Base-by-base conservation (phyloP, 2,888 invertebrate genomes). In the Nemurella pictetii region DNA sequence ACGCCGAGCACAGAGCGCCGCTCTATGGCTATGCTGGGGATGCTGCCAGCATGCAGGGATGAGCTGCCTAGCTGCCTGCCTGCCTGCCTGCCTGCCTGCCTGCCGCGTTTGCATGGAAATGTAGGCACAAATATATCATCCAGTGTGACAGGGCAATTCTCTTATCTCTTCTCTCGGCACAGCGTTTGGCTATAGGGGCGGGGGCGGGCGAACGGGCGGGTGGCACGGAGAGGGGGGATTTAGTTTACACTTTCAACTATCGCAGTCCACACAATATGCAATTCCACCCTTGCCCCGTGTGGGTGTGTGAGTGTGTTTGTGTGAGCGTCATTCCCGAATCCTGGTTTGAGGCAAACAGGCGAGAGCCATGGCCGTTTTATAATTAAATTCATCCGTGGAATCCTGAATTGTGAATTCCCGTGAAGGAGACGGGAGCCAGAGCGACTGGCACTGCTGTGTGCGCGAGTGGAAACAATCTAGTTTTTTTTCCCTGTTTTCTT, bases 71-170 rank as follows among this genome's bases (percentile, higher is more conserved):
- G n/a, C n/a, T n/a, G n/a, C n/a, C n/a, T n/a, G n/a, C n/a, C n/a
- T n/a, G n/a, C n/a, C n/a, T n/a, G n/a, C n/a, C n/a, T n/a, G n/a
- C n/a, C n/a, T n/a, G n/a, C n/a, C n/a, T n/a, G n/a, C n/a, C n/a
- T n/a, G 78, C 78, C 15, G 29, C 26, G 72, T 29, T 55, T 88
- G 88, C 94, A 95, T 95, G 95, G 95, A 95, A 95, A 95, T 95
- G 95, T 94, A 94, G 95, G 95, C 55, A 94, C 95, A 95, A 95
- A 95, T 95, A 95, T 95, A 95, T 95, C 95, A 95, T 95, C 95
- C 95, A 81, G 86, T 84, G 85, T 86, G 86, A 85, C 86, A 86
- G 81, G 85, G 85, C 86, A 86, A 86, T 86, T 86, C 86, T 86
- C 86, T 86, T 86, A 86, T 86, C 86, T 86, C 85, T 75, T 30